A percentile compares a stretch with the other conserved stretches of the same genome.
Conservation (phyloP, 1,140 invertebrate genomes). For the Zaprionus inermis region DNA sequence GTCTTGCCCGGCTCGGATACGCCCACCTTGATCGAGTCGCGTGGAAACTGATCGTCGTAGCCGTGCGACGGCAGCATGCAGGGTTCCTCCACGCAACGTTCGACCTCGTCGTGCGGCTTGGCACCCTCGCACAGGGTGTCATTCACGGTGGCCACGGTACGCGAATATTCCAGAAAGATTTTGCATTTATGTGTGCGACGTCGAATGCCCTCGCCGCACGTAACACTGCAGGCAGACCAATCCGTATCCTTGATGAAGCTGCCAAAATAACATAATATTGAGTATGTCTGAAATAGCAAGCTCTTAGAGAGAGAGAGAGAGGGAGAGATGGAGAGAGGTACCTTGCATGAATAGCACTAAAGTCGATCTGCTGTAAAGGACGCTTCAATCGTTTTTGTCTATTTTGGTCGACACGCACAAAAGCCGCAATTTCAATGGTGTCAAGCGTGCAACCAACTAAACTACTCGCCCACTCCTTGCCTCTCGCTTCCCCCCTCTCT, state of each 20-base stretch:
- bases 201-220: constrained; percentile 94
- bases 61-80: constrained; percentile 87
- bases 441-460: constrained; percentile 8
- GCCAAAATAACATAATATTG: constrained; percentile 28
- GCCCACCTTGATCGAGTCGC: constrained; percentile 85
- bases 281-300: background rate
- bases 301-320: background rate
- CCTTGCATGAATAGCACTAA: too few relatives aligned
- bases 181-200: constrained; percentile 94
- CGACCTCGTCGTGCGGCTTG: constrained; percentile 91
- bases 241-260: constrained; percentile 87
- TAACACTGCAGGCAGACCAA: constrained; percentile 95
- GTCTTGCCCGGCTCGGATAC: constrained; percentile 87
- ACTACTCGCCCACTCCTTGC: background rate
- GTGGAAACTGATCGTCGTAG: constrained; percentile 87
- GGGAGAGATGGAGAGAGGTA: too few relatives aligned
- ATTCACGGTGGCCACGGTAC: constrained; percentile 93
- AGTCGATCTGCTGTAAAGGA: background rate
- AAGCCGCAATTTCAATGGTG: constrained; percentile 16
- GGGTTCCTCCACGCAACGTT: constrained; percentile 90
- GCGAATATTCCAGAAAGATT: constrained; percentile 96
- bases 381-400: background rate
- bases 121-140: constrained; percentile 94
- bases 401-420: constrained; percentile 16
- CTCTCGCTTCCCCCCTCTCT: background rate